Percentiles rank a stretch among this genome's conserved stretches.
Conservation (phyloP, 2,113 vertebrate genomes). For the Geococcyx californianus region DNA sequence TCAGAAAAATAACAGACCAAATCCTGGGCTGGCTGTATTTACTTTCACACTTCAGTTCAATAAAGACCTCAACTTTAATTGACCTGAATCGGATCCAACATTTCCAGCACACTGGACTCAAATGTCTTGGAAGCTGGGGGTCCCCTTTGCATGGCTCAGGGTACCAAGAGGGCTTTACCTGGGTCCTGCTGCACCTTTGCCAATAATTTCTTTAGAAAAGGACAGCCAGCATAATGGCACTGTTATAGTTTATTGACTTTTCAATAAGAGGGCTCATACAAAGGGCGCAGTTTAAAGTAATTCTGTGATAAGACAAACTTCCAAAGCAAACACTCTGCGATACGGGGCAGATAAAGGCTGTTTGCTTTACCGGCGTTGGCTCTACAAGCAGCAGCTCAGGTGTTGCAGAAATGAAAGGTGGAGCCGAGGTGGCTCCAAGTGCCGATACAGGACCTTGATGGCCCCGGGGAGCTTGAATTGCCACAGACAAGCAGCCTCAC, state of each 20-base stretch:
- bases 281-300: not conserved
- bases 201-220: not conserved
- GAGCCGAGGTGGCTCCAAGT: not conserved
- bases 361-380: not conserved
- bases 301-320: not conserved
- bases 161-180: not conserved
- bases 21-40: not conserved
- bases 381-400: not conserved
- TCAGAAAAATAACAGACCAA: not conserved
- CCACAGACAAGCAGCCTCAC: fast-evolving
- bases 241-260: not conserved
- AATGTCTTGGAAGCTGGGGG: not conserved
- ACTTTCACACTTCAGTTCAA: conserved; percentile 33
- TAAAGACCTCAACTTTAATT: conserved; percentile 4
- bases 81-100: not conserved
- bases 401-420: not conserved
- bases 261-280: not conserved
- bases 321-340: not conserved
- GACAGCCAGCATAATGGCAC: not conserved
- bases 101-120: not conserved
- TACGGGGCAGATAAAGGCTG: not conserved
- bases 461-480: fast-evolving
- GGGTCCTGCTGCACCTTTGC: fast-evolving
- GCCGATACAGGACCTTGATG: not conserved
- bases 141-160: not conserved